Conservation (phyloP, 2,888 invertebrate species). For the Alentia gelatinosa region DNA sequence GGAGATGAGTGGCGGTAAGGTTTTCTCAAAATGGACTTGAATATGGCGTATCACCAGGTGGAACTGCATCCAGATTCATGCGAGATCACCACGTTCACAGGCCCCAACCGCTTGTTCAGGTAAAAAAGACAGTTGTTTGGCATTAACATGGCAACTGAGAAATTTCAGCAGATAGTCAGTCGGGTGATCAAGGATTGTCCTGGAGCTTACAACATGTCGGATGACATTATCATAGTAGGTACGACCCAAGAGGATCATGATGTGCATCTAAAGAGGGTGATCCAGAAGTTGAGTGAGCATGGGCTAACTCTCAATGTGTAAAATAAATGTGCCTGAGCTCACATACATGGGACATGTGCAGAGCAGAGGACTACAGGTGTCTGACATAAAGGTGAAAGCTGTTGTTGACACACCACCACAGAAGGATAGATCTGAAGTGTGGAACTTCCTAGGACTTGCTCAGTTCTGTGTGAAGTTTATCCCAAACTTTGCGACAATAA, state of each 20-base stretch:
- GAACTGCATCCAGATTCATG: slow-evolving; percentile 50
- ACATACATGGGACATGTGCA: slow-evolving; percentile 54
- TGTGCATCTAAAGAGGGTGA: slow-evolving; percentile 49
- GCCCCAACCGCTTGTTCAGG: slow-evolving; percentile 32
- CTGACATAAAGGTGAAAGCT: slow-evolving; percentile 38
- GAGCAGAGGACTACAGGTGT: background rate
- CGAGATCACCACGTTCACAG: slow-evolving; percentile 53
- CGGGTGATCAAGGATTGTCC: slow-evolving; percentile 35
- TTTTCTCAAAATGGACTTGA: slow-evolving; percentile 55
- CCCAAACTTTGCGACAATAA: background rate
- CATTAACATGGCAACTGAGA: slow-evolving; percentile 47
- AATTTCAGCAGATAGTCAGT: slow-evolving; percentile 49
- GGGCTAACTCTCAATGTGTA: slow-evolving; percentile 42
- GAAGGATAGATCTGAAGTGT: slow-evolving; percentile 64
- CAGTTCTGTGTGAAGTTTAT: slow-evolving; percentile 2
- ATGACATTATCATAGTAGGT: slow-evolving; percentile 52
- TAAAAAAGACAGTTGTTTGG: slow-evolving; percentile 58
- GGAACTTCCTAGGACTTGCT: slow-evolving; percentile 68
- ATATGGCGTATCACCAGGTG: slow-evolving; percentile 52
- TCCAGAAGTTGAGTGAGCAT: slow-evolving; percentile 55
- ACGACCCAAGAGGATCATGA: slow-evolving; percentile 19
- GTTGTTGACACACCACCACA: slow-evolving; percentile 64
- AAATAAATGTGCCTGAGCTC: background rate
- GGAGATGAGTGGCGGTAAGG: background rate
- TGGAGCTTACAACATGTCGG: slow-evolving; percentile 51